phyloP scores from a whole-genome alignment of 1,140 invertebrate species.

The Dufourea novaeangliae region DNA sequence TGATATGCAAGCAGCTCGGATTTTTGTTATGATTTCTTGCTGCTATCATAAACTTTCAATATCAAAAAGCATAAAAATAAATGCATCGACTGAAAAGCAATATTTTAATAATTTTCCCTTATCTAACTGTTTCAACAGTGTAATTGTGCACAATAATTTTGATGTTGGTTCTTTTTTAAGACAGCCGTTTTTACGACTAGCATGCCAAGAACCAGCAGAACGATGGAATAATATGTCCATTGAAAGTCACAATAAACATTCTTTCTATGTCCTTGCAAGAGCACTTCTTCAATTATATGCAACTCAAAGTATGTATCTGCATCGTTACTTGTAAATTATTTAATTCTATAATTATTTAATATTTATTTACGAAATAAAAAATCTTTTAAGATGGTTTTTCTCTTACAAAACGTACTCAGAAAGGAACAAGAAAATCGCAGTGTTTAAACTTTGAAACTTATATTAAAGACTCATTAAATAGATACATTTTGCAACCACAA shows the following conservation, averaged over 20 bases:
- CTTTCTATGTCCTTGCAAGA: slow-evolving; percentile 84
- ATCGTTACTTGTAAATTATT: neutral
- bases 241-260: slow-evolving; percentile 79
- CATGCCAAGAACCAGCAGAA: slow-evolving; percentile 82
- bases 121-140: slow-evolving; percentile 79
- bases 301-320: slow-evolving; percentile 75
- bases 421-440: slow-evolving; percentile 82
- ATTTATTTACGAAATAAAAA: slow-evolving; percentile 11
- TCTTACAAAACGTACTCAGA: slow-evolving; percentile 83
- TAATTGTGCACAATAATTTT: slow-evolving; percentile 71
- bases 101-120: slow-evolving; percentile 86
- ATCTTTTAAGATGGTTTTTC: slow-evolving; percentile 81
- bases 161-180: slow-evolving; percentile 79
- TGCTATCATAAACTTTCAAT: slow-evolving; percentile 90
- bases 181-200: slow-evolving; percentile 86
- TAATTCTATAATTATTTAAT: neutral
- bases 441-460: slow-evolving; percentile 82
- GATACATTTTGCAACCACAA: slow-evolving; percentile 62
- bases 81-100: slow-evolving; percentile 53
- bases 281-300: slow-evolving; percentile 84
- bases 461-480: slow-evolving; percentile 76
- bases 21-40: slow-evolving; percentile 89
- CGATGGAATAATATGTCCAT: slow-evolving; percentile 78
- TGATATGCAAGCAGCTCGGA: slow-evolving; percentile 82
- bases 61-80: slow-evolving; percentile 44